These are phyloP conservation scores for Syngnathus scovelli DNA, from an alignment of 2,113 vertebrate genomes.

Conservation along the genomic window DNA sequence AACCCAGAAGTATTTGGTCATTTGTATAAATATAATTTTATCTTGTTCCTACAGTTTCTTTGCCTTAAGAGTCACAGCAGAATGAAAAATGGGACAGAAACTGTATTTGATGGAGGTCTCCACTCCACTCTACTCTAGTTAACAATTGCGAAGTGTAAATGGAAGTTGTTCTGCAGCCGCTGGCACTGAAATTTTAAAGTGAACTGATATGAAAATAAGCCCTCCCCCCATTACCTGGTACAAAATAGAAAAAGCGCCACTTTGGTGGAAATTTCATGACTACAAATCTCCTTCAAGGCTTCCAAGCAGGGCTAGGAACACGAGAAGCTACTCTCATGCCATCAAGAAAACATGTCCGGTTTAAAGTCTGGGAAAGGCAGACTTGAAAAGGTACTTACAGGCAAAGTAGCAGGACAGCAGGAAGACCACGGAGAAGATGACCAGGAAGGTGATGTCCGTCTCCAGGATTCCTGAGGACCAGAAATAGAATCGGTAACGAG, in stretches of 20 bases:
- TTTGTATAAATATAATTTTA: no score
- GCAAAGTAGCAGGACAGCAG: conserved; percentile 86
- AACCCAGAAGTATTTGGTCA: no score
- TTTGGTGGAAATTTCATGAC: background rate
- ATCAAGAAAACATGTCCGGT: conserved; percentile 47
- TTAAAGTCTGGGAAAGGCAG: conserved; percentile 24
- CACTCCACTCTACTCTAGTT: background rate
- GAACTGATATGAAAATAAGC: conserved; percentile 1
- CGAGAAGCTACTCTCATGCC: conserved; percentile 44
- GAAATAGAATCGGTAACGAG: conserved; percentile 13
- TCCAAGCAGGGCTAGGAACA: conserved; percentile 33
- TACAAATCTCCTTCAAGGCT: background rate
- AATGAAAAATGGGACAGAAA: background rate
- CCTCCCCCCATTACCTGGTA: background rate
- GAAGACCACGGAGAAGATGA: conserved; percentile 84
- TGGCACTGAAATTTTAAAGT: conserved; percentile 2
- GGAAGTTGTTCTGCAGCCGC: background rate
- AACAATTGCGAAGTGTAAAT: background rate
- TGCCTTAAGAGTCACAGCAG: no score
- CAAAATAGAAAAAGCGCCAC: conserved; percentile 2
- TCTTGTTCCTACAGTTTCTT: no score
- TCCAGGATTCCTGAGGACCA: conserved; percentile 80
- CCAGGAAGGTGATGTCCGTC: conserved; percentile 87
- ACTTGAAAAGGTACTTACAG: conserved; percentile 73
- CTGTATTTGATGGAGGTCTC: background rate